A percentile compares a stretch with the other conserved stretches of the same genome.
phyloP scores from a whole-genome alignment of 2,888 invertebrate species.

The Oligia latruncula region DNA sequence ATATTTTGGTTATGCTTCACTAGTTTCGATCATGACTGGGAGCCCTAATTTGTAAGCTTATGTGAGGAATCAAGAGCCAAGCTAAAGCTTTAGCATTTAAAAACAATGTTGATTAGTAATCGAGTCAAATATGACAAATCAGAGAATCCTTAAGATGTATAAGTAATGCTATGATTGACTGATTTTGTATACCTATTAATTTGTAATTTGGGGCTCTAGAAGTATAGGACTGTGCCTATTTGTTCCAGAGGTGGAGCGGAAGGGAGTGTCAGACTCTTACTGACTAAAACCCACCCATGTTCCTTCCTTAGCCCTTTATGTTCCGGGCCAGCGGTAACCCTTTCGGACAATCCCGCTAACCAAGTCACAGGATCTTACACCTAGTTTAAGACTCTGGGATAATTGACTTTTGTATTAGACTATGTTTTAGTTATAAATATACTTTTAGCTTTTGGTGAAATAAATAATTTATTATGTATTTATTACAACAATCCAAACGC shows the following conservation, averaged over 20 bases:
- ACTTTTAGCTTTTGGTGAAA: not conserved
- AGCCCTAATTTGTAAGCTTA: constrained; percentile 21
- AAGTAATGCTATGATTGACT: not conserved
- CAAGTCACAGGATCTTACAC: too few relatives aligned
- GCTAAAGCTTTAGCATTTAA: not conserved
- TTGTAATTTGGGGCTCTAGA: too few relatives aligned
- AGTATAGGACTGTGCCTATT: not conserved
- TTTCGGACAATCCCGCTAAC: too few relatives aligned
- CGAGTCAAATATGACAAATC: not conserved
- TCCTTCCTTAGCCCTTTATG: too few relatives aligned
- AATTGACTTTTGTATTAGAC: not conserved
- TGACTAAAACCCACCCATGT: too few relatives aligned
- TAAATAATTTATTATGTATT: not conserved
- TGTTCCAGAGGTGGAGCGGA: too few relatives aligned
- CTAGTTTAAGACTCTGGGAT: too few relatives aligned
- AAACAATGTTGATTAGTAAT: not conserved
- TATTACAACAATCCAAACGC: not conserved
- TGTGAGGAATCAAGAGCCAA: not conserved
- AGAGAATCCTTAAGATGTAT: too few relatives aligned
- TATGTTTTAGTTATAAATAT: not conserved
- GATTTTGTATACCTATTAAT: not conserved
- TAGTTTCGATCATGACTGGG: not conserved
- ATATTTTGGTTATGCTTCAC: constrained; percentile 24
- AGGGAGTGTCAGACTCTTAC: too few relatives aligned
- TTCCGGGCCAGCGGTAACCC: too few relatives aligned